phyloP scores from a whole-genome alignment of 92 coral and sea anemone genomes.

The Nematostella vectensis region DNA sequence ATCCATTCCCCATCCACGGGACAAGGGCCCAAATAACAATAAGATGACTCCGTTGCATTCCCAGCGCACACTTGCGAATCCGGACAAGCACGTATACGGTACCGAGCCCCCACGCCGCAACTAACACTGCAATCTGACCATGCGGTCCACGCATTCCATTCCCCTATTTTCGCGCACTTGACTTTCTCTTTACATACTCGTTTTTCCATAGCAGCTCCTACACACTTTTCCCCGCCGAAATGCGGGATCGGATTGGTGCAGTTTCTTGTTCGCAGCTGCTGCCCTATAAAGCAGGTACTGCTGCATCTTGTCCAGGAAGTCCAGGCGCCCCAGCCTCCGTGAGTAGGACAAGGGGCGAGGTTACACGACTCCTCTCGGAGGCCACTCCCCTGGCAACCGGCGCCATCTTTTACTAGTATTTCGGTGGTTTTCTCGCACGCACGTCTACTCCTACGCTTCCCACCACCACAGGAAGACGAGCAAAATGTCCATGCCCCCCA shows the following conservation, averaged over 20 bases:
- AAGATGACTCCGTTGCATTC: conserved; percentile 24
- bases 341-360: conserved; percentile 31
- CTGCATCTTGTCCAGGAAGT: conserved; percentile 68
- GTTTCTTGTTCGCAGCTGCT: conserved; percentile 26
- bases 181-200: conserved; percentile 21
- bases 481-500: conserved; percentile 81
- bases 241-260: conserved; percentile 51
- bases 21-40: conserved; percentile 53
- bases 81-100: conserved; percentile 49
- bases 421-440: conserved; percentile 51
- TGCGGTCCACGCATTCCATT: conserved; percentile 69
- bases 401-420: conserved; percentile 33
- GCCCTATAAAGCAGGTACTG: conserved; percentile 60
- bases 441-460: conserved; percentile 50
- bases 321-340: conserved; percentile 73
- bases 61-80: conserved; percentile 27
- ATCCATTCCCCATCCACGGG: conserved; percentile 62
- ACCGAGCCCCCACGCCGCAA: conserved; percentile 50
- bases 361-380: conserved; percentile 39
- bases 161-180: conserved; percentile 44
- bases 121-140: conserved; percentile 70
- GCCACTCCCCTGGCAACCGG: conserved; percentile 43
- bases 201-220: conserved; percentile 25
- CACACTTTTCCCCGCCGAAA: conserved; percentile 33
- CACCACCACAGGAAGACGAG: conserved; percentile 57